Base-by-base conservation (phyloP, 1,140 invertebrate genomes). In the Drosophila aff. region DNA sequence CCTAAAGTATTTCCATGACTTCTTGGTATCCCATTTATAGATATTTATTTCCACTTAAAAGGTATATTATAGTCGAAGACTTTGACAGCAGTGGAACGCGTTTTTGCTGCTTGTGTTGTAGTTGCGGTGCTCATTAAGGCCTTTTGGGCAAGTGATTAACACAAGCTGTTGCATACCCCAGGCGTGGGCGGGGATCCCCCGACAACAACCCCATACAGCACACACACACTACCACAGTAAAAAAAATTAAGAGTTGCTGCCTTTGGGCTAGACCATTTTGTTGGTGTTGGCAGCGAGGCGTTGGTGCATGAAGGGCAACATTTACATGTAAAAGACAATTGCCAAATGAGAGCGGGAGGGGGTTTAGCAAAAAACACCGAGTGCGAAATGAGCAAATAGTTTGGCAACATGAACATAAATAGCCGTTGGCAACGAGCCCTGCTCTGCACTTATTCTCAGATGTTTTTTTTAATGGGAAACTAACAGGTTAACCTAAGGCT, bases 61-160 rank as follows among this genome's bases (percentile, higher is more conserved):
- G 67, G 67, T 68, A 68, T 47, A 68, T 40, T 33, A 57, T 41
- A 40, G 40, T 67, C 67, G 40, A 36, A 21, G 66, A 44, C 40
- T 26, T 43, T 41, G 31, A 33, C 13, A 47, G n/a, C 61, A 13
- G 44, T 46, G 23, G 36, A 40, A 40, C 18, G 10, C 16, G 38
- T 43, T 75, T 66, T 62, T 47, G 47, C 9, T 67, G 61, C 66
- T 46, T 28, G 23, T 71, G 47, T 36, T 40, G 47, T 52, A 67
- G 67, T 67, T 79, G 75, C 64, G 72, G 68, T 78, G 80, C 84
- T 89, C 83, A 87, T 87, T 87, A 87, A 87, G 76, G 64, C 57
- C 84, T 87, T 89, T 87, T 78, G 79, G 83, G 67, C 67, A 47
- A 79, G 83, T 80, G 71, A 87, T 86, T 87, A 86, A 86, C 83